Conservation (phyloP, 2,888 invertebrate species). For the Agapetus fuscipes region DNA sequence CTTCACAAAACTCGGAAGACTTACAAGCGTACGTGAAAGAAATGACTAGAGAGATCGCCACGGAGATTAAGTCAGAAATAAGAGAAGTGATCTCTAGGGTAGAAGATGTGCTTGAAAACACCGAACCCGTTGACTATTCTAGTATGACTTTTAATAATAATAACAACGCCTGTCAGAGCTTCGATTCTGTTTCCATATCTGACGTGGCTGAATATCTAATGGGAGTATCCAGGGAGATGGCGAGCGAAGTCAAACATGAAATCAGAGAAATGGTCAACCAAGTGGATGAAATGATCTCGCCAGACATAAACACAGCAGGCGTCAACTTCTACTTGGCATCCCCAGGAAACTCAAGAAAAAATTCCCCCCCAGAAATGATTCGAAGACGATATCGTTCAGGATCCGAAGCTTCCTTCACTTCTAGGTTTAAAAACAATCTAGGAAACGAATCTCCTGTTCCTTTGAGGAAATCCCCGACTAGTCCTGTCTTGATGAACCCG, state of each 20-base stretch:
- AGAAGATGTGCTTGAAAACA: slow-evolving; percentile 66
- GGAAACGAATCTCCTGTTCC: slow-evolving; percentile 22
- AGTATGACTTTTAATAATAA: slow-evolving; percentile 34
- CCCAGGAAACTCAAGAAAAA: slow-evolving; percentile 33
- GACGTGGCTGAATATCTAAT: slow-evolving; percentile 70
- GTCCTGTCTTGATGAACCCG: slow-evolving; percentile 28
- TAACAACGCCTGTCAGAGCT: slow-evolving; percentile 34
- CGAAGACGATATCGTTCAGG: slow-evolving; percentile 38
- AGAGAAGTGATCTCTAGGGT: slow-evolving; percentile 71
- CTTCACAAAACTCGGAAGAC: slow-evolving; percentile 51
- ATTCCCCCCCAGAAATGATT: slow-evolving; percentile 39
- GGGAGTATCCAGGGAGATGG: slow-evolving; percentile 70
- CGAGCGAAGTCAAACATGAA: slow-evolving; percentile 69
- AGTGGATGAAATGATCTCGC: slow-evolving; percentile 58
- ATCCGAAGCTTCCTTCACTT: slow-evolving; percentile 34
- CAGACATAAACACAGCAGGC: slow-evolving; percentile 27
- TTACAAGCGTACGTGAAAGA: slow-evolving; percentile 67
- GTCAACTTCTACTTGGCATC: slow-evolving; percentile 24
- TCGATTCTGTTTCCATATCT: slow-evolving; percentile 56
- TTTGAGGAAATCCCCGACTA: slow-evolving; percentile 38
- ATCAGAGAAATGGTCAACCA: slow-evolving; percentile 64
- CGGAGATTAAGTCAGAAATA: slow-evolving; percentile 73
- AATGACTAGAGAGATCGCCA: slow-evolving; percentile 68
- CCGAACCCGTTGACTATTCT: slow-evolving; percentile 48
- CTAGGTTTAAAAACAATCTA: slow-evolving; percentile 27